Evolutionary conservation across 1,140 invertebrate species (phyloP).

Genomic region (Nomia melanderi): DNA sequence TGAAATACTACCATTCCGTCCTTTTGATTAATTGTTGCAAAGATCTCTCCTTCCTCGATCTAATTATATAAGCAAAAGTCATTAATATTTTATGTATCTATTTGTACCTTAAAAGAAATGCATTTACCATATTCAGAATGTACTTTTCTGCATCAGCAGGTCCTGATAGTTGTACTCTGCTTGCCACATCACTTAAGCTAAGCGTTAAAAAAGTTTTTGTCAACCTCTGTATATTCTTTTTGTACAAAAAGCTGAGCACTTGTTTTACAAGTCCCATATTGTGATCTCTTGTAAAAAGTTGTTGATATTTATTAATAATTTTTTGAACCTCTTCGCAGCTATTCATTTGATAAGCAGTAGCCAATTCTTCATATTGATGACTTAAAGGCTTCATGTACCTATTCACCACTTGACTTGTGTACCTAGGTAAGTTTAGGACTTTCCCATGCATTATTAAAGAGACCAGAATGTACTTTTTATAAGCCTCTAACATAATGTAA

Average conservation of each 20-base stretch:
- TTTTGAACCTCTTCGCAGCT: constrained; percentile 87
- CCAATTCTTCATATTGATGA: constrained; percentile 94
- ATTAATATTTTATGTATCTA: not conserved
- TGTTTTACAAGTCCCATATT: constrained; percentile 92
- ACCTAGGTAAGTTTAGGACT: constrained; percentile 90
- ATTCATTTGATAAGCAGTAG: constrained; percentile 90
- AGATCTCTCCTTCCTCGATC: constrained; percentile 99
- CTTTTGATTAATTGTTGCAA: constrained; percentile 98
- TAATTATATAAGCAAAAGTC: constrained; percentile 75
- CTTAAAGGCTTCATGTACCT: constrained; percentile 93
- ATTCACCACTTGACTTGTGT: constrained; percentile 92
- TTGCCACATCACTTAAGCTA: constrained; percentile 95
- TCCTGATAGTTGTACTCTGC: constrained; percentile 91
- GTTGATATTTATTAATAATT: constrained; percentile 89
- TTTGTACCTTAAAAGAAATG: not conserved
- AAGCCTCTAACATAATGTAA: constrained; percentile 97
- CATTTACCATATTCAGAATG: constrained; percentile 94
- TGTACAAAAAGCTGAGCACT: constrained; percentile 93
- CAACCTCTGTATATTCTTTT: constrained; percentile 97
- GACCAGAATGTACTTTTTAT: constrained; percentile 97
- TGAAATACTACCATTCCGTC: constrained; percentile 99
- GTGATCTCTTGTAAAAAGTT: constrained; percentile 91
- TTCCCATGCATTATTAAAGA: constrained; percentile 95
- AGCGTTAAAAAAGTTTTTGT: constrained; percentile 98
- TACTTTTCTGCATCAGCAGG: constrained; percentile 95